Conservation (phyloP, 2,888 invertebrate species). For the Acronicta aceris region DNA sequence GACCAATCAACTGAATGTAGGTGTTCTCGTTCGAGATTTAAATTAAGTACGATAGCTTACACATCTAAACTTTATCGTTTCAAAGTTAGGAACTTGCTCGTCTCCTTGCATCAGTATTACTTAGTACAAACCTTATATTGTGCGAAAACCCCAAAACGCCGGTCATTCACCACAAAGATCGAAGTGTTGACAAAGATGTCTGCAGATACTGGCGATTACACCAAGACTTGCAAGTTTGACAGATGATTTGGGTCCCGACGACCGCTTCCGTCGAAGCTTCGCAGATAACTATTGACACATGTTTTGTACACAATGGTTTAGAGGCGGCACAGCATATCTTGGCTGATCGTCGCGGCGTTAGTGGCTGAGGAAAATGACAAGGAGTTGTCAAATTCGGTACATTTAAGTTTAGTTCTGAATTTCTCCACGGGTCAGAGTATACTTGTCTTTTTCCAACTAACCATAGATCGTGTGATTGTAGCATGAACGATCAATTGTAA, state of each 20-base stretch:
- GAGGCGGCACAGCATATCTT: conserved; percentile 41
- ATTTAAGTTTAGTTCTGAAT: conserved; percentile 6
- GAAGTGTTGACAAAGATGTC: conserved; percentile 83
- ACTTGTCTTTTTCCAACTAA: conserved; percentile 23
- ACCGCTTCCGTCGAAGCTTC: conserved; percentile 73
- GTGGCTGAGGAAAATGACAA: conserved; percentile 26
- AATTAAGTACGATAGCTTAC: conserved; percentile 24
- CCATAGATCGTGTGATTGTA: conserved; percentile 16
- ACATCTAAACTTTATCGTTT: conserved; percentile 28
- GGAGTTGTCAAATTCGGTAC: conserved; percentile 13
- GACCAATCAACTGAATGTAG: no score
- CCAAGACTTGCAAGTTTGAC: conserved; percentile 80
- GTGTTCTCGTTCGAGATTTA: not conserved
- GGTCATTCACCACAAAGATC: conserved; percentile 73
- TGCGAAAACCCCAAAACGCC: conserved; percentile 64
- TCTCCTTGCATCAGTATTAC: conserved; percentile 31
- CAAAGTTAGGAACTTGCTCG: conserved; percentile 43
- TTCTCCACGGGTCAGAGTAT: conserved; percentile 23
- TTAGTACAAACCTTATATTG: conserved; percentile 46
- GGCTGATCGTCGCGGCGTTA: conserved; percentile 17
- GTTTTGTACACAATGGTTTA: conserved; percentile 53
- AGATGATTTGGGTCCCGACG: conserved; percentile 86
- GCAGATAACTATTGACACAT: conserved; percentile 78
- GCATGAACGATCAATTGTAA: not conserved
- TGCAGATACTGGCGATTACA: conserved; percentile 79